These are phyloP conservation scores for Hybos culiciformis DNA, from an alignment of 2,888 invertebrate genomes.

Conservation along the genomic window DNA sequence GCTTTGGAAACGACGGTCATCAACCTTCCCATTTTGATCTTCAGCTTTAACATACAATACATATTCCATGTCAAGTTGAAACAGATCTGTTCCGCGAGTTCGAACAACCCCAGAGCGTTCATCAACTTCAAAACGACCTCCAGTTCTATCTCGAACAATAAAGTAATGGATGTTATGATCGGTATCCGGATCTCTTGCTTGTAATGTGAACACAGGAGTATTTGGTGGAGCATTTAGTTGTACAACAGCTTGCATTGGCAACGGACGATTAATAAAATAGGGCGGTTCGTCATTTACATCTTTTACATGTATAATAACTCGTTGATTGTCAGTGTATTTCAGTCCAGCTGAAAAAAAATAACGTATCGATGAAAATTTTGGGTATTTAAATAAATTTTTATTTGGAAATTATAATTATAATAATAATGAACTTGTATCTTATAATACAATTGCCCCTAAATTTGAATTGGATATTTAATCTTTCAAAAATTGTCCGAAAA, in stretches of 20 bases:
- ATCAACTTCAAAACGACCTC: slow-evolving; percentile 69
- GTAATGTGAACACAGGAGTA: slow-evolving; percentile 92
- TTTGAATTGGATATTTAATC: too few species aligned
- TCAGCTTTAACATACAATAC: slow-evolving; percentile 92
- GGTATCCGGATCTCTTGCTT: slow-evolving; percentile 91
- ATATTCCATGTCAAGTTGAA: slow-evolving; percentile 92
- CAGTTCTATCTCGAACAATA: slow-evolving; percentile 81
- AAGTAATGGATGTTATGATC: slow-evolving; percentile 94
- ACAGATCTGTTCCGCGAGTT: slow-evolving; percentile 79
- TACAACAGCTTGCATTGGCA: slow-evolving; percentile 95
- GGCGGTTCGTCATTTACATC: slow-evolving; percentile 94
- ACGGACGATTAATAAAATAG: slow-evolving; percentile 90
- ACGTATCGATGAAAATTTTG: neutral
- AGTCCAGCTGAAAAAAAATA: slow-evolving; percentile 27
- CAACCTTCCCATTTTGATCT: slow-evolving; percentile 86
- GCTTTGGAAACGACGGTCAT: slow-evolving; percentile 76
- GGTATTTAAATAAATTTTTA: neutral
- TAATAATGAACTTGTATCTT: too few species aligned
- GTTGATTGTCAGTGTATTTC: slow-evolving; percentile 80
- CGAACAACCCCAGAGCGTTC: slow-evolving; percentile 85
- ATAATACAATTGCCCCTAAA: too few species aligned
- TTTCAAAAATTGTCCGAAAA: too few species aligned
- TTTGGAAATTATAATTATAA: neutral
- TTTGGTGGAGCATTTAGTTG: slow-evolving; percentile 91
- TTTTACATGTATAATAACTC: slow-evolving; percentile 87